Evolutionary conservation across 2,888 invertebrate genomes (phyloP), one percentile per base, ranked within the genome.

Genomic region (Drosophila prolongata): DNA sequence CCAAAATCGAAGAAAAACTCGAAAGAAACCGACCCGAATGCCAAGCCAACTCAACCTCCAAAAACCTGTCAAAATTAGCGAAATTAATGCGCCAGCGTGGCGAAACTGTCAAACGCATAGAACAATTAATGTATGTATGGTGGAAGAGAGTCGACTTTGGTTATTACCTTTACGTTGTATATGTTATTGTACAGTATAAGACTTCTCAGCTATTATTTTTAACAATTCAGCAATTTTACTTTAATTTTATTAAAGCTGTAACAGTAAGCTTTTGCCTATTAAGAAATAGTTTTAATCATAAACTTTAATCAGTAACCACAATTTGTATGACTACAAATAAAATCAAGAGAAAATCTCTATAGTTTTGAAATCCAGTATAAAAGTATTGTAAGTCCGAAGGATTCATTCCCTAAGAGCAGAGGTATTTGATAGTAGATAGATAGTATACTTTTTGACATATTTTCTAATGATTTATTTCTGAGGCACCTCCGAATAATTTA

Each of bases 1-100:
- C 54, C 40, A 46, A 79, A 79, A 82, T 85, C 85, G 85, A 85
- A 82, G 73, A 44, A 62, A 37, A 43, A 50, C 30, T 49, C 19
- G n/a, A 44, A 57, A 34, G 58, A 68, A 52, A 44, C 13, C 34
- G 13, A n/a, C 30, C 34, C 47, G 47, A 46, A 5, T 46, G 27
- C 9, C 4, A 11, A 47, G 44, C 11, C 37, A 24, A 34, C 43
- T 34, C 37, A 46, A 35, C 47, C 47, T 19, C 37, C 30, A 68
- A 43, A 60, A 84, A 75, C 76, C 86, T 82, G 83, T 82, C 77
- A 82, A 82, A 85, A 85, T 85, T 85, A 82, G 80, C 80, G 67
- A 81, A 85, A 87, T 85, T 85, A 87, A 82, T 85, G 86, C 77
- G 77, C 77, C 76, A 79, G 66, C 80, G 77, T 74, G 73, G 77